These are phyloP conservation scores for Drosophila burlai DNA, from an alignment of 1,140 invertebrate genomes.

Conservation along the genomic window DNA sequence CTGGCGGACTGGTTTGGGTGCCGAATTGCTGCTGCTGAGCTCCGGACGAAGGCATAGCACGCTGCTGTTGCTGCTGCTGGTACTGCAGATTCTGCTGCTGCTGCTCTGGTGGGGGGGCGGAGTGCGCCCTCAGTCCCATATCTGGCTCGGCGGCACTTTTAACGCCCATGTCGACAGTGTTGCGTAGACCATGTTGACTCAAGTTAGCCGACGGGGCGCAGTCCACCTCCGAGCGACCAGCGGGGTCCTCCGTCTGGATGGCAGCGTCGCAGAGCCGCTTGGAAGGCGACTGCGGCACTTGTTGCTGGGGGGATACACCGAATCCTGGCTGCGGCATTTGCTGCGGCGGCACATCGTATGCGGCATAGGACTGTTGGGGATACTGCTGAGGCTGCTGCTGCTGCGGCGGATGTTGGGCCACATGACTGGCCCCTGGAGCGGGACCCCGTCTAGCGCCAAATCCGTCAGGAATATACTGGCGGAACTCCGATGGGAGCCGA, in stretches of 20 bases:
- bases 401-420: constrained; percentile 58
- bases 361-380: constrained; percentile 68
- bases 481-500: constrained; percentile 87
- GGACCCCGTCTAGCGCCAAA: constrained; percentile 86
- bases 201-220: constrained; percentile 83
- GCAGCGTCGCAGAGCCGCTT: constrained; percentile 82
- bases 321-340: constrained; percentile 55
- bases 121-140: constrained; percentile 87
- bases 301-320: constrained; percentile 69
- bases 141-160: constrained; percentile 87
- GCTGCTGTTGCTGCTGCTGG: constrained; percentile 84
- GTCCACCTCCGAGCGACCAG: constrained; percentile 68
- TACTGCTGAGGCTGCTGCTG: constrained; percentile 54
- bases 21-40: constrained; percentile 61
- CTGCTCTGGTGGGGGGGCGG: constrained; percentile 80
- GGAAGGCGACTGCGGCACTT: constrained; percentile 69
- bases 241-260: constrained; percentile 85
- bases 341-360: constrained; percentile 42
- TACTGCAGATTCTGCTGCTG: constrained; percentile 85
- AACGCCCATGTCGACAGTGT: constrained; percentile 91
- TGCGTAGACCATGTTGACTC: constrained; percentile 90
- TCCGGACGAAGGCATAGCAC: constrained; percentile 35
- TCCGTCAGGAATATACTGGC: constrained; percentile 87
- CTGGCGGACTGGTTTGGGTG: constrained; percentile 75
- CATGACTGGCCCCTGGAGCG: constrained; percentile 30